phyloP scores from a whole-genome alignment of 2,888 invertebrate species.

The Drosophila falleni region DNA sequence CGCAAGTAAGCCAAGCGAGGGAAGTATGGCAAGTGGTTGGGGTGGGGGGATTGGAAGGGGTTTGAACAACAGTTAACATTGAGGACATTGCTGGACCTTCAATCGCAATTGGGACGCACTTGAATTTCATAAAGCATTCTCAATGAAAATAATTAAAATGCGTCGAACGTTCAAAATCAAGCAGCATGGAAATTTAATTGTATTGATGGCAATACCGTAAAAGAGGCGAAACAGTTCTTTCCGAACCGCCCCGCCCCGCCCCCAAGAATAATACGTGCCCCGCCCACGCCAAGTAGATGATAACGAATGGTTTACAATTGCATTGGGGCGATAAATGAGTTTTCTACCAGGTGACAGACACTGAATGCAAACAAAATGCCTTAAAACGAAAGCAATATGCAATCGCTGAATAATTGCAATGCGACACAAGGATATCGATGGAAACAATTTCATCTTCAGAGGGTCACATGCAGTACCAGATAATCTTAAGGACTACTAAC shows the following conservation, averaged over 20 bases:
- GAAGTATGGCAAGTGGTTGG: not conserved
- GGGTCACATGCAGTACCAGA: conserved; percentile 8
- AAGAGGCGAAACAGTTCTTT: not conserved
- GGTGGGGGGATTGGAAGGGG: not conserved
- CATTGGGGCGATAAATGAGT: conserved; percentile 61
- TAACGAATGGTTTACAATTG: conserved; percentile 48
- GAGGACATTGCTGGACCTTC: conserved; percentile 34
- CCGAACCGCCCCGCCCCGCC: conserved; percentile 1
- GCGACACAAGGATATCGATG: conserved; percentile 9
- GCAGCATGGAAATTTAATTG: conserved; percentile 80
- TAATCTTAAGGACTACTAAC: conserved; percentile 8
- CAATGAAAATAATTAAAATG: conserved; percentile 81
- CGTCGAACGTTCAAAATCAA: conserved; percentile 77
- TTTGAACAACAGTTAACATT: conserved; percentile 21
- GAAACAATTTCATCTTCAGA: conserved; percentile 29
- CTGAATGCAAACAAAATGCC: conserved; percentile 48
- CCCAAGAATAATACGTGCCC: not conserved
- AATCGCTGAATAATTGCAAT: conserved; percentile 37
- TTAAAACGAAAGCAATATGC: conserved; percentile 41
- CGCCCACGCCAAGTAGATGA: conserved; percentile 28
- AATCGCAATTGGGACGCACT: conserved; percentile 50
- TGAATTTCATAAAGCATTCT: conserved; percentile 75
- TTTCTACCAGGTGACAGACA: conserved; percentile 46
- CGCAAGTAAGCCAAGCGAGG: not conserved
- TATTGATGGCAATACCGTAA: conserved; percentile 58